Base-by-base conservation (phyloP, 2,888 invertebrate genomes). In the Ectemnius continuus region DNA sequence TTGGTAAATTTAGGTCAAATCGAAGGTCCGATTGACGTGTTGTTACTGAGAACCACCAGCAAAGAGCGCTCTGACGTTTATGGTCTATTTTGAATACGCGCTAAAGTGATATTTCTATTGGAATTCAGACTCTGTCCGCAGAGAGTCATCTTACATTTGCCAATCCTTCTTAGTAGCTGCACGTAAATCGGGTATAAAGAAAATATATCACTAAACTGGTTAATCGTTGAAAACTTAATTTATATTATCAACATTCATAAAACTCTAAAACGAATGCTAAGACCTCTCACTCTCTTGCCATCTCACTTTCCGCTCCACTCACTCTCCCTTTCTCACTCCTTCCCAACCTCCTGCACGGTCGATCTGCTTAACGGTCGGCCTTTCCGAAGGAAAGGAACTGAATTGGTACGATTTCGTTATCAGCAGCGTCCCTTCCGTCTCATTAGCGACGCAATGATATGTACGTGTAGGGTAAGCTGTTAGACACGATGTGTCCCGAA, bases 171-270 rank as follows among this genome's bases (percentile, higher is more conserved):
- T 20, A 74, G 62, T 28, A 36, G 36, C 36, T 36, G 36, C 36
- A 36, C 36, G 36, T 36, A 36, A 36, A 36, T 36, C 36, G 36
- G 36, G 36, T 36, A 36, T 52, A 52, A 65, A 70, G 47, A 73
- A 45, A 57, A 56, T 18, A 63, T 26, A 52, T 69, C 69, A 60
- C 61, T 57, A 64, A 70, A 72, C 8, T 60, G 45, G 66, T 76
- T 84, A 82, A 81, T 75, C 71, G 71, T 75, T 82, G 81, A 82
- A 85, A 82, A 73, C 61, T 76, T 82, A 78, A 80, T 79, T 82
- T 84, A 81, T 57, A 81, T 84, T 80, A 87, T 83, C 79, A 83
- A 84, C 81, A 79, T 84, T 71, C 72, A 81, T 87, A 85, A 85
- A 88, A 86, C 74, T 86, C 78, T 84, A 85, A 84, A 84, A 81